A percentile compares a stretch with the other conserved stretches of the same genome.
Evolutionary conservation across 1,140 invertebrate genomes (phyloP).

Genomic region (Batillaria attramentaria): DNA sequence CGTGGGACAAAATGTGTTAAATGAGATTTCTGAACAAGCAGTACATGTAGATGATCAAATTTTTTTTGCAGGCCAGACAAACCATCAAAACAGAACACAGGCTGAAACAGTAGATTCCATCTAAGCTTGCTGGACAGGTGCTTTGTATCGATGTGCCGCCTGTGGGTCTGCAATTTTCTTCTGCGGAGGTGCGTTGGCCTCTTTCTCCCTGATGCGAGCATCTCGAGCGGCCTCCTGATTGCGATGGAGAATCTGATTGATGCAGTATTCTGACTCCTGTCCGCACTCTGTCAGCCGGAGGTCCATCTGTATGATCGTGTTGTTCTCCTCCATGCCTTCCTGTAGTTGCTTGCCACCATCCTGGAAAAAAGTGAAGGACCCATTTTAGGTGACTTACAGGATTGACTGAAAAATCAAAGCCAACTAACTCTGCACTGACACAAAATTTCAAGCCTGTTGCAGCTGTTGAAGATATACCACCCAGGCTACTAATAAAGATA

Average conservation of each 20-base stretch:
- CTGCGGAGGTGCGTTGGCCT: constrained; percentile 34
- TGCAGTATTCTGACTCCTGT: constrained; percentile 70
- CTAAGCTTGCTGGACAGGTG: constrained; percentile 30
- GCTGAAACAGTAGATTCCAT: too few species aligned
- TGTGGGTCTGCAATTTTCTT: constrained; percentile 58
- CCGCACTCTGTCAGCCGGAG: constrained; percentile 71
- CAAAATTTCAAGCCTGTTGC: too few species aligned
- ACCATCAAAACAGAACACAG: too few species aligned
- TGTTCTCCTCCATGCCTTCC: constrained; percentile 71
- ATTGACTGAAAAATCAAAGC: too few species aligned
- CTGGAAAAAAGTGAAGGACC: constrained; percentile 52
- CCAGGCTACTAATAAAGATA: too few species aligned
- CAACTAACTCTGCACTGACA: too few species aligned
- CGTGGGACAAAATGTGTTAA: too few species aligned
- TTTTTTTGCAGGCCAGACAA: too few species aligned
- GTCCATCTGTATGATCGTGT: constrained; percentile 68
- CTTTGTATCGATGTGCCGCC: constrained; percentile 60
- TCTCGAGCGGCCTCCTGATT: constrained; percentile 68
- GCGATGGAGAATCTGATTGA: constrained; percentile 67
- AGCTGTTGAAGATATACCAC: too few species aligned
- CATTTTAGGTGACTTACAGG: not conserved
- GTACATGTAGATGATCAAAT: too few species aligned
- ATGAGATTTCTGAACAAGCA: too few species aligned
- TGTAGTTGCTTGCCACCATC: constrained; percentile 72
- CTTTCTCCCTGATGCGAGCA: constrained; percentile 47